Conservation (phyloP, 2,113 vertebrate genomes). For the Struthidea cinerea region DNA sequence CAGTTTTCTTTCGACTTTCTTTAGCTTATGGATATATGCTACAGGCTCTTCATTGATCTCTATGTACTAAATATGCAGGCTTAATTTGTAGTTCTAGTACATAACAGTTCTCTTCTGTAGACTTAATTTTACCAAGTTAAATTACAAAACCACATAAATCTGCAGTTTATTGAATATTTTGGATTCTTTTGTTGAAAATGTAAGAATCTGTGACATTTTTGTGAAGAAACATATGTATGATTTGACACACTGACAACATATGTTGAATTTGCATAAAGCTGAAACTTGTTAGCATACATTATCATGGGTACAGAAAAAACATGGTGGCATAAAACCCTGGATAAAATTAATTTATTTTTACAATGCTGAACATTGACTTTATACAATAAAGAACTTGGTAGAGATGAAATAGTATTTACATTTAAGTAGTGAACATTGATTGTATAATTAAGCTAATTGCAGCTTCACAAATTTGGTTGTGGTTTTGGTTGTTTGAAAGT, state of each 20-base stretch:
- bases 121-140: background rate
- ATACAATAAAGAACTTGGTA: background rate
- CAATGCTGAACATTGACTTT: background rate
- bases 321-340: background rate
- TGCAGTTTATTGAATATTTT: background rate
- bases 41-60: background rate
- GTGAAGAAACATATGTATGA: background rate
- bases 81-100: background rate
- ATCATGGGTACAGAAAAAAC: background rate
- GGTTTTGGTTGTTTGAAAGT: background rate
- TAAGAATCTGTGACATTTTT: background rate
- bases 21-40: rapidly evolving
- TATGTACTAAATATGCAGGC: rapidly evolving
- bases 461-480: background rate
- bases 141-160: background rate
- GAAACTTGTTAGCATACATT: background rate
- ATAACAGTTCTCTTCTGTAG: background rate
- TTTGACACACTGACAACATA: background rate
- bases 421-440: background rate
- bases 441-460: background rate
- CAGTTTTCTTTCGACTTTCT: background rate
- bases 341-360: background rate
- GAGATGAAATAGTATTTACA: background rate
- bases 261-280: background rate
- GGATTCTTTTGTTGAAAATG: background rate